Evolutionary conservation across 2,113 vertebrate species (phyloP).

Genomic region (Nothocercus nigrocapillus): DNA sequence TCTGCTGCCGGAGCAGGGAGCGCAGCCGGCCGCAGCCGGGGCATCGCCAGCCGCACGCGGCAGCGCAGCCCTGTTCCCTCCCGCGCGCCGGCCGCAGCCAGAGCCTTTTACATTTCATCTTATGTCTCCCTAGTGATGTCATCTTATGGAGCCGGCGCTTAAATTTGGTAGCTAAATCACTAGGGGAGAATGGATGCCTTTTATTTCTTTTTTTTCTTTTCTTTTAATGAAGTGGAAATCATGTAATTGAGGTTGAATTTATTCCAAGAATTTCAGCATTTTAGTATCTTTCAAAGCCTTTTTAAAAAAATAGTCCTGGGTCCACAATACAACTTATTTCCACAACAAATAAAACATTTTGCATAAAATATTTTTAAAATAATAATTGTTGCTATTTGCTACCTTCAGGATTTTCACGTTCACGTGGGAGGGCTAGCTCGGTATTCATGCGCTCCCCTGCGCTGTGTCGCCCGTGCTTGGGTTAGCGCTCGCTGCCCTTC

Average conservation of each 20-base stretch:
- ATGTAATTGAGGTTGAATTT: neutral
- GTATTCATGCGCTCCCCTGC: neutral
- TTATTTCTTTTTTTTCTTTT: neutral
- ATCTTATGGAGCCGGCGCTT: neutral
- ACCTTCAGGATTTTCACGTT: neutral
- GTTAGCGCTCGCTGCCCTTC: neutral
- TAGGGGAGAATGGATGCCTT: neutral
- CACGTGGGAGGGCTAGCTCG: neutral
- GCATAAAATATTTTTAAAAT: neutral
- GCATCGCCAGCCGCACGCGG: slow-evolving; percentile 22
- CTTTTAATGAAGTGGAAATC: neutral
- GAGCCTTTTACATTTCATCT: neutral
- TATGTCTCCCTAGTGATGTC: neutral
- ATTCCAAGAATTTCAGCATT: neutral
- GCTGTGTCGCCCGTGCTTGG: neutral
- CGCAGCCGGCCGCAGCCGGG: neutral
- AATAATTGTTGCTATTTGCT: neutral
- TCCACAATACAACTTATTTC: neutral
- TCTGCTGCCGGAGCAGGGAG: neutral
- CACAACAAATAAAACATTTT: neutral
- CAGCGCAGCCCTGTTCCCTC: neutral
- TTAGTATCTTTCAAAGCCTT: neutral
- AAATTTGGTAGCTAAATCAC: neutral
- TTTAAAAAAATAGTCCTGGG: neutral
- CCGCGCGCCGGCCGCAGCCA: rapidly evolving